phyloP scores from a whole-genome alignment of 2,888 invertebrate genomes.

The Endotricha flammealis region DNA sequence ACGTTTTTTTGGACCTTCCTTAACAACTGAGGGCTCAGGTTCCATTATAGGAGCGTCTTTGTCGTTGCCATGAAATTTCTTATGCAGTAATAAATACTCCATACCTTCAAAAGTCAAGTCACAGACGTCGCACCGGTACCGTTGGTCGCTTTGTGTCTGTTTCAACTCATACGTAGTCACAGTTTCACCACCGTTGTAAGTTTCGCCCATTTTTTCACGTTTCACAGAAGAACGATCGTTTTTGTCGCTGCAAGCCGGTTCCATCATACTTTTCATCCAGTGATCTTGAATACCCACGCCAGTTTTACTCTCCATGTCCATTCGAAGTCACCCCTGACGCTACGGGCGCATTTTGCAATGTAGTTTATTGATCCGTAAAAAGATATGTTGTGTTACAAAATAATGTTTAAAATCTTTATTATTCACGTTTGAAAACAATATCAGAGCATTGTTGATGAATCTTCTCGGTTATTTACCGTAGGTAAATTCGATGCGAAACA shows the following conservation, averaged over 20 bases:
- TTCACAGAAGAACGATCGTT: constrained; percentile 58
- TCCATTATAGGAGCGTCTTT: constrained; percentile 57
- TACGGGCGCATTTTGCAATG: constrained; percentile 45
- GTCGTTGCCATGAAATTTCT: constrained; percentile 68
- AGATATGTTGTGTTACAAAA: constrained; percentile 30
- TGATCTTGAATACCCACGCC: constrained; percentile 64
- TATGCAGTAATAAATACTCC: constrained; percentile 65
- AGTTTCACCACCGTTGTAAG: constrained; percentile 51
- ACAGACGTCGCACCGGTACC: constrained; percentile 65
- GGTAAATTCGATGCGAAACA: constrained; percentile 60
- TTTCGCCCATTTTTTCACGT: constrained; percentile 69
- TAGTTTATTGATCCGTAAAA: constrained; percentile 64
- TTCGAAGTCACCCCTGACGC: constrained; percentile 26
- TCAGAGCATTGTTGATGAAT: constrained; percentile 65
- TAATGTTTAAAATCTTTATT: constrained; percentile 32
- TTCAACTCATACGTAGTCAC: constrained; percentile 58
- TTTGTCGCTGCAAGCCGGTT: constrained; percentile 65
- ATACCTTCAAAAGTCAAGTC: constrained; percentile 66
- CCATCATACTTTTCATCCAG: constrained; percentile 75
- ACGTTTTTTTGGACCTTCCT: constrained; percentile 60
- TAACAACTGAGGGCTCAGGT: constrained; percentile 42
- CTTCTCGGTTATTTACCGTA: constrained; percentile 54
- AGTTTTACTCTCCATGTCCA: constrained; percentile 59
- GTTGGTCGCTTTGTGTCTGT: constrained; percentile 43
- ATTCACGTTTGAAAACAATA: constrained; percentile 34